Base-by-base conservation (phyloP, 2,888 invertebrate genomes). In the Orthonevra nobilis region DNA sequence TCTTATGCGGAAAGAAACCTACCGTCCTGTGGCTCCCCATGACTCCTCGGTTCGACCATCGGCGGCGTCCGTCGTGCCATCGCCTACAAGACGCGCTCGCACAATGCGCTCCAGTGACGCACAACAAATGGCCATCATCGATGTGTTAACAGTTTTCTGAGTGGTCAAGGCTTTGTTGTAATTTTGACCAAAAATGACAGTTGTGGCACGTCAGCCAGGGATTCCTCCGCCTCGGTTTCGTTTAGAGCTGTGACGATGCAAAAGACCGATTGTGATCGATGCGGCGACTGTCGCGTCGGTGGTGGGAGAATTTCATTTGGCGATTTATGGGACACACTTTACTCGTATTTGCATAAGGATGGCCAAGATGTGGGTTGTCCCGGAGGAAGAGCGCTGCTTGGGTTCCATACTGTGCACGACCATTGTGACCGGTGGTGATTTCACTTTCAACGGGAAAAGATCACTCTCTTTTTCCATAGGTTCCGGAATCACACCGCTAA, bases 261-360 rank as follows among this genome's bases (percentile, higher is more conserved):
- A 28, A 34, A 17, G 23, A 15, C 9, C 56, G 63, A 63, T 75
- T 58, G 52, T 36, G 42, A 70, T 70, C 75, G 50, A 56, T 54
- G 48, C 48, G 38, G 28, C 32, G n/a, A n/a, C n/a, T n/a, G n/a
- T 30, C 17, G 36, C 48, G 48, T 15, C 40, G 19, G n/a, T 46
- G 34, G 23, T 32, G 23, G 46, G 44, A 34, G 46, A 52, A 20
- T 48, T 64, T 19, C n/a, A 30, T 56, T 64, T 44, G 28, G 15
- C 26, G 38, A 77, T 77, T 77, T 70, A 75, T 75, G 48, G 40
- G 23, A 38, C 5, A 50, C 19, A 6, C 26, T 6, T 23, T 32
- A 32, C 40, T 28, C 26, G 12, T 19, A 54, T 75, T 77, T 70
- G 70, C 75, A 75, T 75, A 75, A 70, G 70, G 54, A 77, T 64